Base-by-base conservation (phyloP, 2,113 vertebrate species). In the Epinephelus lanceolatus region DNA sequence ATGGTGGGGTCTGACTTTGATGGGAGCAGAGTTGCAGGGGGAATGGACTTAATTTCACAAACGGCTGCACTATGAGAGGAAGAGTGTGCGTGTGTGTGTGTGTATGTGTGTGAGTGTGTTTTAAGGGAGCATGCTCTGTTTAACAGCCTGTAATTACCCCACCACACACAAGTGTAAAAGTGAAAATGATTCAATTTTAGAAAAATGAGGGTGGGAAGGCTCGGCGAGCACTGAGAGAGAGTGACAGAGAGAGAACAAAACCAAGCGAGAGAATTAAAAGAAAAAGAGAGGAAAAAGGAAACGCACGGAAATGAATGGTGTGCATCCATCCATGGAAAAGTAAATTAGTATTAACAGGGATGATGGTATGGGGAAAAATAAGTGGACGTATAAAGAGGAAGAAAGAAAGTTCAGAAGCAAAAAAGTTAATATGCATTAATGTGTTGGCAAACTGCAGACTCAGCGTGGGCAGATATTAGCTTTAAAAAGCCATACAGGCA, bases 1-100 rank as follows among this genome's bases (percentile, higher is more conserved):
- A 76, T 78, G 69, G 90, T 52, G 76, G 71, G 92, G 90, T 90
- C 91, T 86, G 95, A 94, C 90, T 91, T 85, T 87, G 86, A 94
- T 57, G 90, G 65, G 1, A 84, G 10, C 73, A 17, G 9, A 52
- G 93, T 27, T 86, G 89, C 87, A 93, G 93, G 90, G 92, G 56
- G 86, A 94, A 88, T 90, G 61, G 94, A 96, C 94, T 92, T 95
- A 95, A 97, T 96, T 97, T 97, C 96, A 97, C 96, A 96, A 96
- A 92, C 23, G 85, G 76, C 74, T 96, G 96, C 96, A 94, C 96
- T 95, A 93, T 94, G 86, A 95, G 90, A 94, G 88, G 90, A 65
- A 57, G 67, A 69, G 33, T 42, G 75, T 49, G 45, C 7, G 57
- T 7, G 33, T 25, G 69, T 13, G 53, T 59, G 79, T n/a, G n/a